Evolutionary conservation across 2,888 invertebrate species (phyloP).

Genomic region (Trypoxylon attenuatum): DNA sequence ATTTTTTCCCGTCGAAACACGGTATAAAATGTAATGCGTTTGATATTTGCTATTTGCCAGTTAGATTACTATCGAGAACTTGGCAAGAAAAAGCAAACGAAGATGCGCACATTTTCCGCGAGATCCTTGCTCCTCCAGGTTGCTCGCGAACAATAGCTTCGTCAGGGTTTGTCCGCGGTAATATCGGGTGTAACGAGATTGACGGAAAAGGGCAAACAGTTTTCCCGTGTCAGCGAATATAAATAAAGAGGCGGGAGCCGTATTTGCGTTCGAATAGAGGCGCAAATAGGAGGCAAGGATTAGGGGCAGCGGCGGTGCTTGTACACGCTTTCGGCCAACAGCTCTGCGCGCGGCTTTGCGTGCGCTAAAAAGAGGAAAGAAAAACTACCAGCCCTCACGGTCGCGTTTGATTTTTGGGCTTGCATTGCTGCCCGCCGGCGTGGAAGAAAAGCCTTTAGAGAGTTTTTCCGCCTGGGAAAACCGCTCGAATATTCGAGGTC

Average conservation of each 20-base stretch:
- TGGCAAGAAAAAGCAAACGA: conserved; percentile 30
- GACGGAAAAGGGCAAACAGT: conserved; percentile 33
- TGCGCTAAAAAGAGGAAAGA: background rate
- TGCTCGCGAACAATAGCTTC: conserved; percentile 31
- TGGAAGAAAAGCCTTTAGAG: conserved; percentile 67
- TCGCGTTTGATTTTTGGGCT: conserved; percentile 70
- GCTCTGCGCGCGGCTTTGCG: background rate
- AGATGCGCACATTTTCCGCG: conserved; percentile 30
- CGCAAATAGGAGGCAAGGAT: conserved; percentile 37
- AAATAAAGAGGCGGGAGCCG: conserved; percentile 14
- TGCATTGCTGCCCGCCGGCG: conserved; percentile 67
- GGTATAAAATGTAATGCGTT: background rate
- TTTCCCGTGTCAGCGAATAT: conserved; percentile 14
- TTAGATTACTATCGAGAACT: too few relatives aligned
- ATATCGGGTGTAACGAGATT: conserved; percentile 17
- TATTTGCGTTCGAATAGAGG: conserved; percentile 18
- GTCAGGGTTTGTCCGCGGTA: conserved; percentile 10
- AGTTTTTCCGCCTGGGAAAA: conserved; percentile 69
- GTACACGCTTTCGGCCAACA: background rate
- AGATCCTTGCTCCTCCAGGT: conserved; percentile 2
- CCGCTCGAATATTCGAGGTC: conserved; percentile 55
- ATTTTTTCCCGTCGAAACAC: background rate
- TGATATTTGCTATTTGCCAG: too few relatives aligned
- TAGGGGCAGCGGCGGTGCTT: conserved; percentile 7
- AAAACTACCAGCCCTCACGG: conserved; percentile 13